Percentiles rank a stretch among this genome's conserved stretches.
These are phyloP conservation scores for Danaus melanippus DNA, from an alignment of 1,140 invertebrate genomes.

Conservation along the genomic window DNA sequence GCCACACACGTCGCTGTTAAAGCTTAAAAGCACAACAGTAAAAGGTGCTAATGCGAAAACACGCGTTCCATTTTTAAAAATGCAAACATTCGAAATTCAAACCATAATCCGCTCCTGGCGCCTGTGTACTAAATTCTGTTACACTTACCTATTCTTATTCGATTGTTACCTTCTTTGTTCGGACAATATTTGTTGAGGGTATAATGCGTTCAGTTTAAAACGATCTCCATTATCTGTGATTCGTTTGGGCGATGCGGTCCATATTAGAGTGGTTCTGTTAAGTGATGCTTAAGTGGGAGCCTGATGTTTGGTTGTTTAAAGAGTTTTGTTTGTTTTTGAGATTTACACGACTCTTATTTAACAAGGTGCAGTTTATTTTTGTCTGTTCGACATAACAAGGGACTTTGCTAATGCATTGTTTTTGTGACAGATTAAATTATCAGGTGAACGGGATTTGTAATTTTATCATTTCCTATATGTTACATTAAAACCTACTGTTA, in stretches of 20 bases:
- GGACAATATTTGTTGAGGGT: slow-evolving; percentile 53
- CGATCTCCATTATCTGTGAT: slow-evolving; percentile 24
- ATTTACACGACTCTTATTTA: slow-evolving; percentile 54
- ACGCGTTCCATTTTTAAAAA: slow-evolving; percentile 55
- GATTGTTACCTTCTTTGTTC: slow-evolving; percentile 54
- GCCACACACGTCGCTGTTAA: slow-evolving; percentile 56
- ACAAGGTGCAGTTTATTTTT: slow-evolving; percentile 52
- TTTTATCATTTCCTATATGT: no score
- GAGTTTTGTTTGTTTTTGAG: slow-evolving; percentile 49
- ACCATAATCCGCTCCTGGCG: slow-evolving; percentile 61
- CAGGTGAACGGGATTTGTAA: no score
- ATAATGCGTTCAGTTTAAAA: slow-evolving; percentile 48
- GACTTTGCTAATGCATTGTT: slow-evolving; percentile 12
- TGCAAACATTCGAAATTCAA: slow-evolving; percentile 50
- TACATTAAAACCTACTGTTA: no score
- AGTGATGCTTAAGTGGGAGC: slow-evolving; percentile 60
- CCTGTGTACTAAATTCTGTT: slow-evolving; percentile 38
- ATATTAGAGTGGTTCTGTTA: slow-evolving; percentile 45
- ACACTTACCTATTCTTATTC: slow-evolving; percentile 44
- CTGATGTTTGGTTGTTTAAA: slow-evolving; percentile 63
- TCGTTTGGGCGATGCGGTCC: slow-evolving; percentile 24
- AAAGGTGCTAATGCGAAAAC: slow-evolving; percentile 67
- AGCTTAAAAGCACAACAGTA: slow-evolving; percentile 58
- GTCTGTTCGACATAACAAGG: slow-evolving; percentile 31
- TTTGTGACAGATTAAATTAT: not conserved